Evolutionary conservation across 2,113 vertebrate species (phyloP).

Genomic region (Cervus canadensis): DNA sequence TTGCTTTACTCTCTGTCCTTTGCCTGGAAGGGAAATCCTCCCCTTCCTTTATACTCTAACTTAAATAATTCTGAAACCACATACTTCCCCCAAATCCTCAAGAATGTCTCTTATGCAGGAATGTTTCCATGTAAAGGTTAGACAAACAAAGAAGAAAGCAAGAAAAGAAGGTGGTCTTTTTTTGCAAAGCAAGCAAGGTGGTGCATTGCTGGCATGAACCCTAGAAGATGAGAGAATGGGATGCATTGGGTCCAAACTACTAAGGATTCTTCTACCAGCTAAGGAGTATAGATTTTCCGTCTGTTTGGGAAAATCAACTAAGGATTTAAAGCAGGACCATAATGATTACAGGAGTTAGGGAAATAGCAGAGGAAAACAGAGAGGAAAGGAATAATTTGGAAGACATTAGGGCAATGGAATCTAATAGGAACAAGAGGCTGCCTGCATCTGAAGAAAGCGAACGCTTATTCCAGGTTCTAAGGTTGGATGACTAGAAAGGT

Average conservation of each 20-base stretch:
- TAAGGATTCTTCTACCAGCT: not conserved
- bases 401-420: conserved; percentile 9
- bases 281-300: conserved; percentile 1
- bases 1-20: not conserved
- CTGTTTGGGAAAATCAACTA: conserved; percentile 17
- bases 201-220: not conserved
- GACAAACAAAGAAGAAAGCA: not conserved
- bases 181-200: no score
- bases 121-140: not conserved
- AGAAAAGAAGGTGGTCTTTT: not conserved
- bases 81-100: not conserved
- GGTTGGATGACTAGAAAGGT: not conserved
- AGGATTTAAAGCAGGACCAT: not conserved
- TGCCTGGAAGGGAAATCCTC: not conserved
- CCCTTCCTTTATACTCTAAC: not conserved
- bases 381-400: conserved; percentile 39
- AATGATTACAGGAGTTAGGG: conserved; percentile 18
- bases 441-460: not conserved
- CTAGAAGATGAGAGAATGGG: not conserved
- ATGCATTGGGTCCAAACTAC: not conserved
- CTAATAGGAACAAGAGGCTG: not conserved
- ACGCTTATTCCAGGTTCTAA: not conserved
- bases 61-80: not conserved
- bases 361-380: not conserved
- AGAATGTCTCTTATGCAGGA: not conserved